Percentiles rank a stretch among this genome's conserved stretches.
These are phyloP conservation scores for Argyresthia albistria DNA, from an alignment of 2,888 invertebrate genomes.

Conservation along the genomic window DNA sequence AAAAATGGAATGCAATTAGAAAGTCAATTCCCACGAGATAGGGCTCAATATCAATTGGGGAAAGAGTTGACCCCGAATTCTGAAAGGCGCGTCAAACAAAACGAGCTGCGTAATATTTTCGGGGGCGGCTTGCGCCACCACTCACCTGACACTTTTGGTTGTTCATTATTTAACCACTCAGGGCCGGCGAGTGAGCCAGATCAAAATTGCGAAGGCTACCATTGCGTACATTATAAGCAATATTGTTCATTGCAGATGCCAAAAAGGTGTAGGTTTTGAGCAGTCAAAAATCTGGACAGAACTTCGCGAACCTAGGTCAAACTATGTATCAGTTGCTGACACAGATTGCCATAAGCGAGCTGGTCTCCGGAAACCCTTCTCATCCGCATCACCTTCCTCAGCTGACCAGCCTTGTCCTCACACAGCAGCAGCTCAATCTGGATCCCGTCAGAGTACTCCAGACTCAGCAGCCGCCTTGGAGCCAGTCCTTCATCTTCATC, in stretches of 20 bases:
- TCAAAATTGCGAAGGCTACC: too few species aligned
- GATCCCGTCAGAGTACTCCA: slow-evolving; percentile 87
- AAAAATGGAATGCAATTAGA: background rate
- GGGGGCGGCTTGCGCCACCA: too few species aligned
- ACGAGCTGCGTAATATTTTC: background rate
- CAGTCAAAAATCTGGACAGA: too few species aligned
- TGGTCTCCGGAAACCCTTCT: slow-evolving; percentile 91
- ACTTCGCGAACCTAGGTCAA: slow-evolving; percentile 61
- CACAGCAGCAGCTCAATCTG: slow-evolving; percentile 89
- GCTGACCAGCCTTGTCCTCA: slow-evolving; percentile 79
- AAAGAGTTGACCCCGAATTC: too few species aligned
- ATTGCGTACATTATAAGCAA: too few species aligned
- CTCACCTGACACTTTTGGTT: too few species aligned
- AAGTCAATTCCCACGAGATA: background rate
- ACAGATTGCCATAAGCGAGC: slow-evolving; percentile 88
- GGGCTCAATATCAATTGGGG: too few species aligned
- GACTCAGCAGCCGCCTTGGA: slow-evolving; percentile 52
- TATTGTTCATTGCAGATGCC: too few species aligned
- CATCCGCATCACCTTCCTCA: slow-evolving; percentile 85
- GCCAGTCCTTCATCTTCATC: slow-evolving; percentile 32
- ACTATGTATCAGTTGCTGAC: slow-evolving; percentile 89
- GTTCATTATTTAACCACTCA: too few species aligned
- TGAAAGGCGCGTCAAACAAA: too few species aligned
- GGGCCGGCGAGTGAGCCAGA: too few species aligned
- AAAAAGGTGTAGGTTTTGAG: too few species aligned